Evolutionary conservation across 53 echinoderm and acorn worm genomes (phyloP).

Genomic region (Actinopyga echinites): DNA sequence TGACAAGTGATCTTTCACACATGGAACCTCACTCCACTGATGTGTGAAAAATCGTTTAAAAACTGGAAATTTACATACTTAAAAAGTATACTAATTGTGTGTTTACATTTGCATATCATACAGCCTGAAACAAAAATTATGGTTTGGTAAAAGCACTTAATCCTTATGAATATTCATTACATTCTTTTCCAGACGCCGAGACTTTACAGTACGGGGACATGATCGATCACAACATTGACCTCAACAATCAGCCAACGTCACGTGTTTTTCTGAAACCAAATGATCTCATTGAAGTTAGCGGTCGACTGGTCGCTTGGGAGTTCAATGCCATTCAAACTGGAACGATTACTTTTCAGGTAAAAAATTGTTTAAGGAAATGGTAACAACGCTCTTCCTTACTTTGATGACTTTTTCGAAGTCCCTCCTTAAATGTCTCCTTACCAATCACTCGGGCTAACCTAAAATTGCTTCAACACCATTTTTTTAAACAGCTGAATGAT

Average conservation of each 20-base stretch:
- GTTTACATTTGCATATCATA: too few species aligned
- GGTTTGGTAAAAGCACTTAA: neutral
- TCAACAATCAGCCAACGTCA: conserved; percentile 75
- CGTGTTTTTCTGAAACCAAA: conserved; percentile 74
- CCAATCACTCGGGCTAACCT: too few species aligned
- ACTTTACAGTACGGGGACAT: conserved; percentile 66
- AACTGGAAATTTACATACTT: neutral
- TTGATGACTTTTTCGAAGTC: neutral
- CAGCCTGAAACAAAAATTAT: neutral
- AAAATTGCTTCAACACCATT: too few species aligned
- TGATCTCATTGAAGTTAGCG: conserved; percentile 57
- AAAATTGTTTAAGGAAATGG: neutral
- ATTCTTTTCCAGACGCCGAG: conserved; percentile 67
- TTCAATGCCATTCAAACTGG: conserved; percentile 78
- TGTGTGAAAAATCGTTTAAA: too few species aligned
- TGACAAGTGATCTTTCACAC: too few species aligned
- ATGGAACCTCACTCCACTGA: too few species aligned
- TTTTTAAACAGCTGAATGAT: too few species aligned
- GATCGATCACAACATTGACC: conserved; percentile 60
- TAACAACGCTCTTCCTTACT: neutral
- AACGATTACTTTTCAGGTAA: conserved; percentile 55
- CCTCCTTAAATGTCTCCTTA: neutral
- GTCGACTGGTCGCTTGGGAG: conserved; percentile 79
- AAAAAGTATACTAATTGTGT: neutral
- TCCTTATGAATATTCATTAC: neutral